A percentile compares a stretch with the other conserved stretches of the same genome.
Conservation (phyloP, 2,797 vertebrate species). For the Ptychadena robeensis region DNA sequence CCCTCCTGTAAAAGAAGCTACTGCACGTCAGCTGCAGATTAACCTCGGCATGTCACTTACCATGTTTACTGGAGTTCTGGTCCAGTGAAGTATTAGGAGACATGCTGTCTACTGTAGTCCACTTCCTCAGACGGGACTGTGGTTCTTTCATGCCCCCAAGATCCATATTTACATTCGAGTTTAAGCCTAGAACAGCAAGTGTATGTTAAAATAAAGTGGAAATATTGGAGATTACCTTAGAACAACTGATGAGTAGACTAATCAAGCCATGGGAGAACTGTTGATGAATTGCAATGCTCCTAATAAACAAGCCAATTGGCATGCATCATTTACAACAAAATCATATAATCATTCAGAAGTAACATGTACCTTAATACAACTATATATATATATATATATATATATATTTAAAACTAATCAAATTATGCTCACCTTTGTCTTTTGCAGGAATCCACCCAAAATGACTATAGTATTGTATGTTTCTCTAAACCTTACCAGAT, state of each 20-base stretch:
- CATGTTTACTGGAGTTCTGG: slow-evolving; percentile 98
- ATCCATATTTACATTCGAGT: slow-evolving; percentile 98
- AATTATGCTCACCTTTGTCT: too few species aligned
- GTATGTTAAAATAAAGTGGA: background rate
- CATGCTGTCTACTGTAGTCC: slow-evolving; percentile 92
- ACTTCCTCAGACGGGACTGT: slow-evolving; percentile 95
- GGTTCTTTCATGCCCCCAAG: slow-evolving; percentile 94
- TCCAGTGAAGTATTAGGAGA: slow-evolving; percentile 88
- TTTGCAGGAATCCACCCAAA: too few species aligned
- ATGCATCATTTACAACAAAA: too few species aligned
- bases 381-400: too few species aligned
- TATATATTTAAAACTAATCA: too few species aligned
- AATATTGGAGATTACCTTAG: background rate
- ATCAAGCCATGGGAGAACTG: background rate
- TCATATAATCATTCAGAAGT: too few species aligned
- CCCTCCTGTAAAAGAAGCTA: background rate
- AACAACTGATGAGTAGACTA: too few species aligned
- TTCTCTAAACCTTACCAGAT: too few species aligned
- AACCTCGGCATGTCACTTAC: slow-evolving; percentile 68
- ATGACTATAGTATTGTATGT: too few species aligned
- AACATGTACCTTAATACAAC: too few species aligned
- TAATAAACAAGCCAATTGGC: too few species aligned
- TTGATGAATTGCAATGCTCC: background rate
- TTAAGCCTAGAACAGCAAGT: slow-evolving; percentile 81
- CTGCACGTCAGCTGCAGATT: background rate